A percentile compares a stretch with the other conserved stretches of the same genome.
These are phyloP conservation scores for Nephotettix cincticeps DNA, from an alignment of 1,140 invertebrate species.

Conservation along the genomic window DNA sequence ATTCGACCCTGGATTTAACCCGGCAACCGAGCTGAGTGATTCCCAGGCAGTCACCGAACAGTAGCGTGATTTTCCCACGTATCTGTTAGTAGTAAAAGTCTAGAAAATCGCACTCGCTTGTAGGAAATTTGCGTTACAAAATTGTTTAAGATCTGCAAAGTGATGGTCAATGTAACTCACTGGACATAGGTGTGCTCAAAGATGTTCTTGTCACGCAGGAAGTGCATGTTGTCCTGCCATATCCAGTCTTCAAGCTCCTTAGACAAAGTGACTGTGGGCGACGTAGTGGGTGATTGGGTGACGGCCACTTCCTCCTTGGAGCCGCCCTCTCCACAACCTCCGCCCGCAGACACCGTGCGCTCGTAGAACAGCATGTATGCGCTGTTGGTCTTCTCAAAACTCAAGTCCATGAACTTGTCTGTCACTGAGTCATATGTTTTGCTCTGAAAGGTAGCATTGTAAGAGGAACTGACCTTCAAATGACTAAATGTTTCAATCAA, in stretches of 20 bases:
- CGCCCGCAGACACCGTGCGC: conserved; percentile 46
- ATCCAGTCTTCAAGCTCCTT: conserved; percentile 88
- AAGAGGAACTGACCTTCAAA: too few relatives aligned
- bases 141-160: too few relatives aligned
- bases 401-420: conserved; percentile 96
- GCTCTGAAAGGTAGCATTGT: too few relatives aligned
- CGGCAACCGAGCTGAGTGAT: too few relatives aligned
- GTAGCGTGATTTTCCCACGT: too few relatives aligned
- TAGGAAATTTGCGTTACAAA: too few relatives aligned
- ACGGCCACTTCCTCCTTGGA: conserved; percentile 31
- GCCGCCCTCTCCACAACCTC: conserved; percentile 39
- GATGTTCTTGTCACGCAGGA: conserved; percentile 92
- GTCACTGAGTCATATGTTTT: conserved; percentile 95
- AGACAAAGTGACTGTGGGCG: conserved; percentile 59
- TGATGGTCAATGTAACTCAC: conserved; percentile 65
- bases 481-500: too few relatives aligned
- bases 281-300: conserved; percentile 35
- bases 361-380: conserved; percentile 98
- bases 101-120: too few relatives aligned
- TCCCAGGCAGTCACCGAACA: too few relatives aligned
- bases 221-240: conserved; percentile 95
- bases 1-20: too few relatives aligned
- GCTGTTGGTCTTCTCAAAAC: conserved; percentile 96
- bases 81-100: too few relatives aligned
- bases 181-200: conserved; percentile 94